phyloP scores from a whole-genome alignment of 2,797 vertebrate species.

The Delichon dasypus region DNA sequence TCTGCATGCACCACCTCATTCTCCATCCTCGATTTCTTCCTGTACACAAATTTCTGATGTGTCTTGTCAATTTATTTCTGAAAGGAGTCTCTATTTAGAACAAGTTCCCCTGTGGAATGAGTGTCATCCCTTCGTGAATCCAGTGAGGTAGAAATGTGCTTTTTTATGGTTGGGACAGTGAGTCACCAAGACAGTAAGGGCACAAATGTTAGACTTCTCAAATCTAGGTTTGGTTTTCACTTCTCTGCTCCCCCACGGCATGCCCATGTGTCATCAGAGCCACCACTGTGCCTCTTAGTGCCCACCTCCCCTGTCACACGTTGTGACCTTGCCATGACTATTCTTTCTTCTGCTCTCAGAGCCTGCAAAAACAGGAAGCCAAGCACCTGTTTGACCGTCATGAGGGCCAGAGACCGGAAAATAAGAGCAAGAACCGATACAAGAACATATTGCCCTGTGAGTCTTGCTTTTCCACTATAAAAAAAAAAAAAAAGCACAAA shows the following conservation, averaged over 20 bases:
- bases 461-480: conserved; percentile 39
- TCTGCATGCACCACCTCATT: not conserved
- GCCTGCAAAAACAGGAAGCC: conserved; percentile 91
- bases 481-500: fast-evolving
- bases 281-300: not conserved
- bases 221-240: not conserved
- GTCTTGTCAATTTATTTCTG: not conserved
- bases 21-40: not conserved
- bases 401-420: conserved; percentile 94
- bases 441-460: conserved; percentile 98
- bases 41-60: not conserved
- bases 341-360: conserved; percentile 70
- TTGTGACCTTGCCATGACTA: not conserved
- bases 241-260: not conserved
- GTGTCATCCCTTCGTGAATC: not conserved
- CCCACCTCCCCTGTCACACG: not conserved
- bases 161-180: not conserved
- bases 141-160: not conserved
- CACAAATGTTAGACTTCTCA: not conserved
- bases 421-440: conserved; percentile 97
- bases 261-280: not conserved
- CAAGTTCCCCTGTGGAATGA: not conserved
- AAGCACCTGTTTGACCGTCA: conserved; percentile 91
- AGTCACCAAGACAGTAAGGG: not conserved
- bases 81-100: not conserved